Evolutionary conservation across 2,113 vertebrate genomes (phyloP), one percentile per base, ranked within the genome.

Genomic region (Pterocles gutturalis): DNA sequence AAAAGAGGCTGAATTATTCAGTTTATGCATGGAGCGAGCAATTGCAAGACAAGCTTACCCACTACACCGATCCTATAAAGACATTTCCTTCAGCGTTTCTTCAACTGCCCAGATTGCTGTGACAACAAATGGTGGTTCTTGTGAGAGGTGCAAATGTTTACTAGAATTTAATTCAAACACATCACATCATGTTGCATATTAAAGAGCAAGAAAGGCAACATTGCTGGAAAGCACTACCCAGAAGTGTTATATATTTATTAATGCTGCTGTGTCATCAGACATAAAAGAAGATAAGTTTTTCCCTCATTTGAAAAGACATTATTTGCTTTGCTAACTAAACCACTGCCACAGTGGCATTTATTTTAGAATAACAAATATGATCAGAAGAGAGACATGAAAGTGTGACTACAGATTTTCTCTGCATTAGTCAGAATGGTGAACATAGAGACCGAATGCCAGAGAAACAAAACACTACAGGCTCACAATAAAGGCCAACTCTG

Each of bases 341-440:
- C 66, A 69, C 15, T 0, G 1, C n/a, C 65, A 86, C 46, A 45
- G 25, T 17, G 38, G 25, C 26, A 73, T 87, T 88, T 88, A 34
- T 65, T 86, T 93, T 83, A 88, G 45, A 96, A 88, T 70, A 93
- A 94, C 58, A 91, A 95, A 82, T 17, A 57, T 3, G 21, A 87
- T 84, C 51, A 89, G 72, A 71, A 86, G 58, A 87, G 34, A 85
- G 26, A 82, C 70, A 46, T 66, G 31, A 76, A 95, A 93, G 54
- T 13, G 45, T 53, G 71, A 66, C 58, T 85, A 62, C 87, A 77
- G 84, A 91, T 72, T 80, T 87, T 77, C 55, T 83, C 87, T 90
- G n/a, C 33, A 17, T 93, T 90, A 85, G 61, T 87, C 78, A 79
- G 61, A 64, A 54, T 3, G 19, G 11, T 51, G 58, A 89, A 73